A percentile compares a stretch with the other conserved stretches of the same genome.
Conservation (phyloP, 2,888 invertebrate genomes). For the Aethes cnicana region DNA sequence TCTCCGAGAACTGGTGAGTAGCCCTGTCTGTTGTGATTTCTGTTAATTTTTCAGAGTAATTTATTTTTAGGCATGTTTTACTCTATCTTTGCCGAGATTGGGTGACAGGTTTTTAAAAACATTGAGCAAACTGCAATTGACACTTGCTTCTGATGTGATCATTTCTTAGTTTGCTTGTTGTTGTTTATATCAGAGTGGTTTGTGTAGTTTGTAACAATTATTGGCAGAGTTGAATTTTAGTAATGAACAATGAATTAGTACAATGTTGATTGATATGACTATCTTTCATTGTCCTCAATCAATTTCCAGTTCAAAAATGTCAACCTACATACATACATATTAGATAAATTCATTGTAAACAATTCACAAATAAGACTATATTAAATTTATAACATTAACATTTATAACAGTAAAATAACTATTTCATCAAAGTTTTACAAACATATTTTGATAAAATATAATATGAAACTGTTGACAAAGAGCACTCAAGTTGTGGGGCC, state of each 20-base stretch:
- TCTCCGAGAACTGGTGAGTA: constrained; percentile 80
- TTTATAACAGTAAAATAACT: no score
- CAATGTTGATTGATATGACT: constrained; percentile 44
- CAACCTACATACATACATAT: not conserved
- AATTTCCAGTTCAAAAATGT: constrained; percentile 27
- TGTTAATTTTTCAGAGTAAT: not conserved
- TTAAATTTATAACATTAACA: no score
- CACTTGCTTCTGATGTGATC: constrained; percentile 34
- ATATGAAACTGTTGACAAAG: constrained; percentile 11
- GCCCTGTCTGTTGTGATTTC: constrained; percentile 13
- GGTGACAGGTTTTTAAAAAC: not conserved
- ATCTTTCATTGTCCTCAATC: constrained; percentile 42
- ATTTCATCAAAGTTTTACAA: constrained; percentile 42
- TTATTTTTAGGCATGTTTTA: constrained; percentile 6
- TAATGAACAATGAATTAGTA: constrained; percentile 30
- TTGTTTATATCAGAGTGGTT: constrained; percentile 13
- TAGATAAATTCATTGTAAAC: not conserved
- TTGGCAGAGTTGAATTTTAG: constrained; percentile 26
- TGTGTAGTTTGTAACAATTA: constrained; percentile 7
- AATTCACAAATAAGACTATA: not conserved
- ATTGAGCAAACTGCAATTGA: constrained; percentile 71
- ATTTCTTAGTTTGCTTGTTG: not conserved
- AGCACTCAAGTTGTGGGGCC: constrained; percentile 3
- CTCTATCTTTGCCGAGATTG: not conserved
- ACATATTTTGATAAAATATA: constrained; percentile 22